Base-by-base conservation (phyloP, 1,140 invertebrate species). In the Drosophila virilis region DNA sequence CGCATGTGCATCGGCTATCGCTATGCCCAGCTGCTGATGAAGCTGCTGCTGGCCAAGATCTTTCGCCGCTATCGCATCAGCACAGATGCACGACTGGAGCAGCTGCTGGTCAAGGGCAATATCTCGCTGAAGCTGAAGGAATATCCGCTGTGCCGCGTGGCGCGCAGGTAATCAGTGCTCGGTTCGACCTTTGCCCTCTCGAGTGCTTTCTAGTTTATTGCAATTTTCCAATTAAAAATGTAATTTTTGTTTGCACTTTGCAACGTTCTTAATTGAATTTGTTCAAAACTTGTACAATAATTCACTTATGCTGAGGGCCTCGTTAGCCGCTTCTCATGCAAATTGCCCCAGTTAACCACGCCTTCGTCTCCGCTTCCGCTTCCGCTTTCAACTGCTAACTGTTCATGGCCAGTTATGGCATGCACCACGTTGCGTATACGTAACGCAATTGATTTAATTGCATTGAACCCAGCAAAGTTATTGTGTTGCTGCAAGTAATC, bases 1-100 rank as follows among this genome's bases (percentile, higher is more conserved):
- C 75, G 92, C 45, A 92, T 89, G 78, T 93, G 92, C 52, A 90
- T 92, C 17, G 92, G 92, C 13, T 90, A 92, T 50, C 80, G 88
- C 0, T 92, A 92, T 74, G 90, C 91, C 6, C 67, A 78, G 45
- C 75, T 91, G 58, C 59, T 92, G 32, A 92, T 92, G 91, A 91
- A 91, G 43, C 17, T 92, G 51, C 59, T 92, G 33, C 33, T 92
- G 50, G 90, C 81, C 28, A 89, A 80, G 50, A 89, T 91, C 55
- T 92, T 92, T 72, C 78, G 77, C 22, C 71, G 75, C 9, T 92
- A 83, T 66, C 84, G 84, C 32, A 89, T 91, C 8, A 59, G 45
- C 38, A 91, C 91, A 5, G 64, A 82, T 4, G 81, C 84, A 1
- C 54, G 64, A 10, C 22, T 92, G 38, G 73, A 83, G 12, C 65